Evolutionary conservation across 2,113 vertebrate genomes (phyloP).

Genomic region (Sorex fumeus): DNA sequence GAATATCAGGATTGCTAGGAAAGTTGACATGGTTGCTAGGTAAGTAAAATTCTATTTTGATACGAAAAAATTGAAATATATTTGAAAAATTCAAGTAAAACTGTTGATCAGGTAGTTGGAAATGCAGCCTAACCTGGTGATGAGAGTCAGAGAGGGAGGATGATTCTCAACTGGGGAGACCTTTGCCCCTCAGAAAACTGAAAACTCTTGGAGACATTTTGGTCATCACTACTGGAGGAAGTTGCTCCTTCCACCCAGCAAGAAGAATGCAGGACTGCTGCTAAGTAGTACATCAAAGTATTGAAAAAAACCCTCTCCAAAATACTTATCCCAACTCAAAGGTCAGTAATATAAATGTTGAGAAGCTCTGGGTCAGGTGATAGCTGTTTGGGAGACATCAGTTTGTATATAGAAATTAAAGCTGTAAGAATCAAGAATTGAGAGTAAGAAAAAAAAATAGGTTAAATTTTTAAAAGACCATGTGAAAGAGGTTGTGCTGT

Average conservation of each 20-base stretch:
- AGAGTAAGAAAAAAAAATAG: neutral
- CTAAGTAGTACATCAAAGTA: neutral
- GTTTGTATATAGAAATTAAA: neutral
- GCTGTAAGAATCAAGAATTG: neutral
- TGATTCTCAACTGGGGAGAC: neutral
- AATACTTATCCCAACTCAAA: neutral
- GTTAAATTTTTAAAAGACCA: constrained; percentile 36
- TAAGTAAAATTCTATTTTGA: constrained; percentile 22
- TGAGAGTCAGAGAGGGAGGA: neutral
- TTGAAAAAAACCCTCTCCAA: neutral
- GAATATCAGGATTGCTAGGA: neutral
- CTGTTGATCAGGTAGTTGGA: neutral
- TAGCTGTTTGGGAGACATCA: neutral
- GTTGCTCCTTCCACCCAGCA: neutral
- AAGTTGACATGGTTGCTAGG: neutral
- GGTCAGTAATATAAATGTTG: neutral
- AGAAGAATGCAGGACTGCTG: neutral
- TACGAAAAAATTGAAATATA: neutral
- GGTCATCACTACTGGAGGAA: neutral
- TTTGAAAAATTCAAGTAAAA: constrained; percentile 46
- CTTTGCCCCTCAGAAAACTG: neutral
- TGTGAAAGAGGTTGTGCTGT: constrained; percentile 24
- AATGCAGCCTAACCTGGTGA: neutral
- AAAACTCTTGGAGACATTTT: neutral
- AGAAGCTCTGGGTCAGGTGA: neutral